A percentile compares a stretch with the other conserved stretches of the same genome.
Conservation (phyloP, 1,140 invertebrate genomes). For the Drosophila grimshawi region DNA sequence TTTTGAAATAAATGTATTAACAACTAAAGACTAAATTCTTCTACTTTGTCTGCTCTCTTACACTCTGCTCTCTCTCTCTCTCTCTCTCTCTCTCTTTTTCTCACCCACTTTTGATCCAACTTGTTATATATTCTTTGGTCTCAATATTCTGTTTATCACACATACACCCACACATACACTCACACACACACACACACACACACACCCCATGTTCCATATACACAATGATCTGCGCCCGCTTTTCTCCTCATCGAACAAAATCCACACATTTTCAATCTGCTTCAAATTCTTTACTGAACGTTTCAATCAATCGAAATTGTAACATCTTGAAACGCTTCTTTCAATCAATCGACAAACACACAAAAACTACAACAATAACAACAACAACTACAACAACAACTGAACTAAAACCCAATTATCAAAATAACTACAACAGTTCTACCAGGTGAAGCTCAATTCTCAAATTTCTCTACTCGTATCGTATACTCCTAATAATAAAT, state of each 20-base stretch:
- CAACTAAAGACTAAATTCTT: slow-evolving; percentile 55
- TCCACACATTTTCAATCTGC: slow-evolving; percentile 27
- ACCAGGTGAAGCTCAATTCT: slow-evolving; percentile 82
- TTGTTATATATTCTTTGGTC: slow-evolving; percentile 28
- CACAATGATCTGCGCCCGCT: slow-evolving; percentile 30
- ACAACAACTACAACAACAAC: slow-evolving; percentile 52
- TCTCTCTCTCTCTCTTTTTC: slow-evolving; percentile 41
- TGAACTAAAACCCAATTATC: slow-evolving; percentile 42
- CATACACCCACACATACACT: slow-evolving; percentile 25
- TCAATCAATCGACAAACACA: slow-evolving; percentile 32
- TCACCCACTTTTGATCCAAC: slow-evolving; percentile 19
- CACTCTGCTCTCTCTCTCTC: slow-evolving; percentile 55
- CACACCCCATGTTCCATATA: background rate
- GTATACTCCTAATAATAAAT: slow-evolving; percentile 61
- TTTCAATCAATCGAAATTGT: slow-evolving; percentile 31
- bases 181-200: slow-evolving; percentile 9
- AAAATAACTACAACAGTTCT: slow-evolving; percentile 75
- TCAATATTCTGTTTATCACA: slow-evolving; percentile 5
- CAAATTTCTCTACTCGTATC: slow-evolving; percentile 53
- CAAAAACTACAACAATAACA: slow-evolving; percentile 39
- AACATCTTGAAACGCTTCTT: slow-evolving; percentile 38
- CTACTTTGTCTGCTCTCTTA: slow-evolving; percentile 79
- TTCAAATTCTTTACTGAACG: slow-evolving; percentile 36
- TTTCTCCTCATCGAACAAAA: slow-evolving; percentile 21
- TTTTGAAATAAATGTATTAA: slow-evolving; percentile 41